Evolutionary conservation across 2,888 invertebrate species (phyloP).

Genomic region (Campopleginae sp.): DNA sequence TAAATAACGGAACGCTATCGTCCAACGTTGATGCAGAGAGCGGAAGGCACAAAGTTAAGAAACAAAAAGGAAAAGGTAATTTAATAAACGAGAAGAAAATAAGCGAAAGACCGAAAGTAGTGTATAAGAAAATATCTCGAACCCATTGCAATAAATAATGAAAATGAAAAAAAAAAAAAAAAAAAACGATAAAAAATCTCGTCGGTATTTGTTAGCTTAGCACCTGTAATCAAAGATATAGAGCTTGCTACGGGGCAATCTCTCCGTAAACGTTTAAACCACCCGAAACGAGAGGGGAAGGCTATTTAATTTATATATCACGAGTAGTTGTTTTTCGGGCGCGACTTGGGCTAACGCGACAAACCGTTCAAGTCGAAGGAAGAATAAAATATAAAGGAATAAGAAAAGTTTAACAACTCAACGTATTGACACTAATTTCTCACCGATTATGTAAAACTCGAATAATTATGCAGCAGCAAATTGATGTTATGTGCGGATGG

Average conservation of each 20-base stretch:
- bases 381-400: constrained; percentile 16
- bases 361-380: constrained; percentile 10
- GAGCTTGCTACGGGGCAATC: constrained; percentile 70
- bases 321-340: constrained; percentile 64
- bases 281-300: constrained; percentile 49
- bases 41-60: constrained; percentile 69
- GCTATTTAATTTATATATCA: constrained; percentile 67
- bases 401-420: not conserved
- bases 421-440: constrained; percentile 38
- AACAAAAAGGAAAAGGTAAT: constrained; percentile 63
- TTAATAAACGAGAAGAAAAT: constrained; percentile 62
- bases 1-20: constrained; percentile 62
- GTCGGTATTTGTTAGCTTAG: constrained; percentile 72
- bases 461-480: constrained; percentile 56
- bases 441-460: constrained; percentile 62
- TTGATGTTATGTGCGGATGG: constrained; percentile 53
- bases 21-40: constrained; percentile 61
- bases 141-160: constrained; percentile 71
- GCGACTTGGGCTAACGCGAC: constrained; percentile 56
- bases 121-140: constrained; percentile 68
- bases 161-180: constrained; percentile 51
- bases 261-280: constrained; percentile 58
- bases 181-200: constrained; percentile 59
- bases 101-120: constrained; percentile 64
- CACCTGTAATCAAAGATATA: constrained; percentile 71